These are phyloP conservation scores for Nothobranchius furzeri DNA, from an alignment of 2,113 vertebrate genomes.

Conservation along the genomic window DNA sequence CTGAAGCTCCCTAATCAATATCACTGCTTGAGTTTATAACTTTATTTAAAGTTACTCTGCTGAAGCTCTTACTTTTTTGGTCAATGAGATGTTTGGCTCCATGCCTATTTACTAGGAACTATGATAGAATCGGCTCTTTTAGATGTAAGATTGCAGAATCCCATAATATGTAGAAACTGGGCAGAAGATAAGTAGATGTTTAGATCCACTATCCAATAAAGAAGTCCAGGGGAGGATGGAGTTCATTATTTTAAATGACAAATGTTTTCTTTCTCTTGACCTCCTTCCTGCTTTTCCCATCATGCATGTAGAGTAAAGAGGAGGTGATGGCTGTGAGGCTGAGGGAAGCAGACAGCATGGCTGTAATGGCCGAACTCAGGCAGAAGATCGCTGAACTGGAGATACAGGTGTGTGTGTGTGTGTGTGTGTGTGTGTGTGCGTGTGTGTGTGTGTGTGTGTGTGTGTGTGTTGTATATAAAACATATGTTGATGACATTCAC, in stretches of 20 bases:
- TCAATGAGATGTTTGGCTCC: too few species aligned
- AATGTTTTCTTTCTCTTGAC: not conserved
- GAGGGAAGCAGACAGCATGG: conserved; percentile 93
- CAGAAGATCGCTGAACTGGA: conserved; percentile 92
- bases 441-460: conserved; percentile 59
- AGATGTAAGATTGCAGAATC: too few species aligned
- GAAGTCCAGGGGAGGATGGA: not conserved
- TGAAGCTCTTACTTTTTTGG: too few species aligned
- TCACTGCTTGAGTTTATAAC: too few species aligned
- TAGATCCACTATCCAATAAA: not conserved
- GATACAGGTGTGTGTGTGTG: conserved; percentile 83
- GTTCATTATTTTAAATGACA: not conserved
- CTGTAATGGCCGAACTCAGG: conserved; percentile 89
- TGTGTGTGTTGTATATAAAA: not conserved
- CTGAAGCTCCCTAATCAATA: too few species aligned
- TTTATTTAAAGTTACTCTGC: too few species aligned
- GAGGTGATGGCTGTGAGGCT: conserved; percentile 93
- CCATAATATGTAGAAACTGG: too few species aligned
- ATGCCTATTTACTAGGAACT: too few species aligned
- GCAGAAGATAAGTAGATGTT: too few species aligned
- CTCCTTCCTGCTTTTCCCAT: not conserved
- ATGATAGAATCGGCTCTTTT: not conserved
- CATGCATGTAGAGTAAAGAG: conserved; percentile 85
- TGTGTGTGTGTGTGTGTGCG: conserved; percentile 1
- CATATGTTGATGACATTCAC: too few species aligned